Evolutionary conservation across 2,888 invertebrate species (phyloP).

Genomic region (Carabus problematicus): DNA sequence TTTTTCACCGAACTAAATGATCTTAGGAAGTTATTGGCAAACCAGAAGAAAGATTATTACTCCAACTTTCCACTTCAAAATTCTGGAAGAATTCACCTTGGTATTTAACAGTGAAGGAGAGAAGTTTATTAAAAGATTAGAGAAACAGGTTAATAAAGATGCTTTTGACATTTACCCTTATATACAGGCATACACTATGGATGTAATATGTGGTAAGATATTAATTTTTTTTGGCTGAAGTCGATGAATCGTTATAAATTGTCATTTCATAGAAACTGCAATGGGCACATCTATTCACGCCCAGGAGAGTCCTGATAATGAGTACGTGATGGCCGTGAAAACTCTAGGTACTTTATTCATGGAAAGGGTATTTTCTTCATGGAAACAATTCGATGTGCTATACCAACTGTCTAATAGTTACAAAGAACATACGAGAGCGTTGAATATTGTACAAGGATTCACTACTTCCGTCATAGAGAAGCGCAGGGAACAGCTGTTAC

Average conservation of each 20-base stretch:
- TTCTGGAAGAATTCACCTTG: conserved; percentile 74
- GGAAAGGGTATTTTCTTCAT: conserved; percentile 54
- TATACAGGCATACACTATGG: conserved; percentile 67
- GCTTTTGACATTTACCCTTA: conserved; percentile 68
- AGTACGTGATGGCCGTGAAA: conserved; percentile 78
- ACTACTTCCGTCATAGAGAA: conserved; percentile 65
- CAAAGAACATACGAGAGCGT: conserved; percentile 61
- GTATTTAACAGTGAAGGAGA: conserved; percentile 71
- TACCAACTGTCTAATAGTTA: conserved; percentile 67
- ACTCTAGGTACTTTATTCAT: conserved; percentile 55
- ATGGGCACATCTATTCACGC: conserved; percentile 82
- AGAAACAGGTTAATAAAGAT: conserved; percentile 55
- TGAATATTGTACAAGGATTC: conserved; percentile 62
- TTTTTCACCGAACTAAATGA: conserved; percentile 50
- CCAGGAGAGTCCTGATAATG: conserved; percentile 71
- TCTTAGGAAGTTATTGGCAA: conserved; percentile 53
- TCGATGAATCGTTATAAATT: not conserved
- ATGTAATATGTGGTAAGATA: conserved; percentile 67
- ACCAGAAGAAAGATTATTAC: conserved; percentile 4
- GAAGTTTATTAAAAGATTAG: conserved; percentile 65
- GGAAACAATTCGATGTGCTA: conserved; percentile 60
- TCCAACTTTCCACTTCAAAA: conserved; percentile 73
- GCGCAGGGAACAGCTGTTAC: conserved; percentile 55
- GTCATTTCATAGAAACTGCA: conserved; percentile 71
- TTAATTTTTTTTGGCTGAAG: not conserved